A percentile compares a stretch with the other conserved stretches of the same genome.
phyloP scores from a whole-genome alignment of 2,888 invertebrate species.

The Euclidia mi region DNA sequence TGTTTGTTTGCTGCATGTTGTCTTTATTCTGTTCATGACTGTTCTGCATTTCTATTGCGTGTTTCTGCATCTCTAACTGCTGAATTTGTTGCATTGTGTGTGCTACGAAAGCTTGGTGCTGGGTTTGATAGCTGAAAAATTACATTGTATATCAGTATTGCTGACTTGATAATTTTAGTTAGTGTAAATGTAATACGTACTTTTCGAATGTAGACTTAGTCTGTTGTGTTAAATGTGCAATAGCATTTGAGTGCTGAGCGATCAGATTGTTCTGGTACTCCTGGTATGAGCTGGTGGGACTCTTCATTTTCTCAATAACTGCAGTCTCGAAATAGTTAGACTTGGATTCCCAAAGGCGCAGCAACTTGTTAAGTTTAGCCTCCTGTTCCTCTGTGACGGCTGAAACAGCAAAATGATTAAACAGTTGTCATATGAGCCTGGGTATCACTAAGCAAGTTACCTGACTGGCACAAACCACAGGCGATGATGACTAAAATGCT shows the following conservation, averaged over 20 bases:
- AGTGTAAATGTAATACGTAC: conserved; percentile 70
- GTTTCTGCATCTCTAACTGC: conserved; percentile 94
- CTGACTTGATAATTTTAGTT: conserved; percentile 8
- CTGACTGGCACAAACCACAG: conserved; percentile 84
- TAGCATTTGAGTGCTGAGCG: conserved; percentile 94
- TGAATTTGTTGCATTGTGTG: conserved; percentile 97
- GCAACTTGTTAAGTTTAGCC: conserved; percentile 97
- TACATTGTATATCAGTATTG: conserved; percentile 7
- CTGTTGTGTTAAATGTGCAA: conserved; percentile 93
- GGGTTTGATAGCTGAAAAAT: conserved; percentile 94
- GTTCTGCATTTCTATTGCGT: conserved; percentile 90
- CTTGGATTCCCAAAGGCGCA: conserved; percentile 99
- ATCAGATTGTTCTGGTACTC: conserved; percentile 96
- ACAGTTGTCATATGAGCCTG: conserved; percentile 76
- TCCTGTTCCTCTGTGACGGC: conserved; percentile 96
- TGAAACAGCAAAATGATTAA: conserved; percentile 87
- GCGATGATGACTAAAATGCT: conserved; percentile 81
- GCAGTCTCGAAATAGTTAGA: conserved; percentile 95
- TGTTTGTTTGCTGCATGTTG: conserved; percentile 65
- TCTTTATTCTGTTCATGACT: conserved; percentile 76
- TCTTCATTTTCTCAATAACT: conserved; percentile 96
- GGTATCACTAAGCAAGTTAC: conserved; percentile 83
- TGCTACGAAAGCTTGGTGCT: conserved; percentile 98
- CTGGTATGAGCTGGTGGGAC: conserved; percentile 96
- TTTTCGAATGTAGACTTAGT: conserved; percentile 96